Evolutionary conservation across 2,888 invertebrate genomes (phyloP).

Genomic region (Azorinus chamasolen): DNA sequence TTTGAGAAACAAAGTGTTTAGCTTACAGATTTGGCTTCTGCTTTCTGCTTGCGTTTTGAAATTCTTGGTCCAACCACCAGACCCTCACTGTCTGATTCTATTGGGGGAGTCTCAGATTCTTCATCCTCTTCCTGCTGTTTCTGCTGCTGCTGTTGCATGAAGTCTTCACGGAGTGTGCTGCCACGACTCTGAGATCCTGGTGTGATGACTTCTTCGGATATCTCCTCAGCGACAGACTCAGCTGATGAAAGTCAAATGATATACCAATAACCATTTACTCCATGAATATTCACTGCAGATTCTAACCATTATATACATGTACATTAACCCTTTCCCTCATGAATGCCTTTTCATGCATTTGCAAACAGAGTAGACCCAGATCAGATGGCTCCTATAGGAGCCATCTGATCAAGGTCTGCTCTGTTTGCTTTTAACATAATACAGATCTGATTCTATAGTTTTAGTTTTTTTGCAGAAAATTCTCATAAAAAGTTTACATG

Average conservation of each 20-base stretch:
- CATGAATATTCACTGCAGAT: too few relatives aligned
- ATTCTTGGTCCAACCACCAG: constrained; percentile 74
- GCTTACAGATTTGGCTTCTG: constrained; percentile 70
- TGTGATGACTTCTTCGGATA: constrained; percentile 57
- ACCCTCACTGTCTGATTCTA: constrained; percentile 83
- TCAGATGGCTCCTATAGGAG: too few relatives aligned
- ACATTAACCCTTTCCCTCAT: too few relatives aligned
- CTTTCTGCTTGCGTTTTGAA: constrained; percentile 69
- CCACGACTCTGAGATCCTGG: constrained; percentile 44
- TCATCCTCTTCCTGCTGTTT: constrained; percentile 62
- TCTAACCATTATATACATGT: not conserved
- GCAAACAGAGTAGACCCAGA: too few relatives aligned
- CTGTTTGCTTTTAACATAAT: too few relatives aligned
- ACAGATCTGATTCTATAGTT: too few relatives aligned
- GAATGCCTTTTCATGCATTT: too few relatives aligned
- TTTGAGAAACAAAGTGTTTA: not conserved
- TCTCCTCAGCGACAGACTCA: constrained; percentile 51
- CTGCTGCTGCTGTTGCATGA: constrained; percentile 36
- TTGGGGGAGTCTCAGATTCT: constrained; percentile 73
- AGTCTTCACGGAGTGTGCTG: constrained; percentile 55
- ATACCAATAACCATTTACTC: too few relatives aligned
- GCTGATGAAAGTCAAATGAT: not conserved
- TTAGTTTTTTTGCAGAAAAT: too few relatives aligned
- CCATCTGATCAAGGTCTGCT: too few relatives aligned
- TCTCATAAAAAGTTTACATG: too few relatives aligned